Evolutionary conservation across 2,888 invertebrate genomes (phyloP), one percentile per base, ranked within the genome.

Genomic region (Cerceris ruficornis): DNA sequence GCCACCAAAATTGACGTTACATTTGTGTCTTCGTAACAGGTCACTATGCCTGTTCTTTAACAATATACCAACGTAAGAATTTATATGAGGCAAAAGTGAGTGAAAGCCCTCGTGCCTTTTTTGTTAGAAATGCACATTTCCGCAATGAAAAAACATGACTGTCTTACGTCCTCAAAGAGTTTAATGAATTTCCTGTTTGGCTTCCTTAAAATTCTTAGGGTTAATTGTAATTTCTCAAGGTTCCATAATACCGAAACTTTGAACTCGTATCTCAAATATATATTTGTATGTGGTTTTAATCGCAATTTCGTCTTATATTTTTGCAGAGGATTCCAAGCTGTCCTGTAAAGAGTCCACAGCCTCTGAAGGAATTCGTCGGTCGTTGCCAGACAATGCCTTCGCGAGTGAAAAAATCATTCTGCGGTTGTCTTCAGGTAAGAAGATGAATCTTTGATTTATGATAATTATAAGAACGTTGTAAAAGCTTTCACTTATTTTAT

Each of bases 371-470:
- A 80, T 92, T 92, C 82, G 92, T 92, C 79, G 91, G 91, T 75
- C 92, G 90, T 88, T 92, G 92, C 86, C 92, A 92, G 86, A 90
- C 91, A 84, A 92, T 92, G 92, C 92, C 92, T 87, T 92, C 92
- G 28, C 88, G 92, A 69, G 91, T 92, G 71, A 92, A 92, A 82
- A 93, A 93, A 88, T 93, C 93, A 79, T 93, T 93, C 94, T 97
- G 97, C 94, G 97, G 97, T 89, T 97, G 97, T 91, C 93, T 97
- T 83, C 96, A 97, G 95, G 97, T 97, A 91, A 94, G 93, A 90
- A 62, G 55, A 2, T 11, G 50, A 58, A 28, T 8, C 2, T 28
- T 28, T 28, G 28, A 28, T 28, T 28, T 28, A 28, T 28, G 28
- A 28, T 28, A 28, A 28, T 28, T 28, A 28, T 4, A 28, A 28